Evolutionary conservation across 2,797 vertebrate genomes (phyloP).

Genomic region (Sebastes steindachneri): DNA sequence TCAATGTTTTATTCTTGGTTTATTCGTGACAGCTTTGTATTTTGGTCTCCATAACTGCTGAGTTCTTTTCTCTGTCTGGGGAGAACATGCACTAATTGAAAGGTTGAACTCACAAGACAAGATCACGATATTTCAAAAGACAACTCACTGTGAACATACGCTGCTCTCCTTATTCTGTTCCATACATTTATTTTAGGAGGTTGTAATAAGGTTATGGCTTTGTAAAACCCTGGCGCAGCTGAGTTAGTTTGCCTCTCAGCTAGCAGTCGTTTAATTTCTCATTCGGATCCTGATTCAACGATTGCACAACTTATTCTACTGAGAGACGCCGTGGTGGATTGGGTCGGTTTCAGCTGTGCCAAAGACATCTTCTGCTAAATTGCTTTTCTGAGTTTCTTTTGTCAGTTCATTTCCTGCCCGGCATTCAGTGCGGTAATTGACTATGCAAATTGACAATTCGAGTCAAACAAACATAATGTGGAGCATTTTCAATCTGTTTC

Average conservation of each 20-base stretch:
- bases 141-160: background rate
- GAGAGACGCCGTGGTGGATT: conserved; percentile 3
- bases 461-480: conserved; percentile 41
- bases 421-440: conserved; percentile 44
- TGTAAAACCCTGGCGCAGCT: background rate
- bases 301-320: background rate
- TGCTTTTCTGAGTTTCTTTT: conserved; percentile 34
- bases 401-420: background rate
- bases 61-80: background rate
- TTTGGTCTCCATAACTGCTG: background rate
- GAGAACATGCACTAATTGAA: background rate
- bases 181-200: background rate
- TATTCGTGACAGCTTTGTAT: background rate
- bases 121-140: background rate
- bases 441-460: conserved; percentile 49
- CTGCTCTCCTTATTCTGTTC: background rate
- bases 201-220: background rate
- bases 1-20: background rate
- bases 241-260: conserved; percentile 10
- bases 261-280: conserved; percentile 19
- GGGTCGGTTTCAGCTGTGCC: background rate
- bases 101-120: background rate
- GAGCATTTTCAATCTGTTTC: conserved; percentile 40
- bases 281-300: conserved; percentile 17
- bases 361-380: background rate